Percentiles rank a stretch among this genome's conserved stretches.
These are phyloP conservation scores for Linnaemya vulpina DNA, from an alignment of 2,888 invertebrate species.

Conservation along the genomic window DNA sequence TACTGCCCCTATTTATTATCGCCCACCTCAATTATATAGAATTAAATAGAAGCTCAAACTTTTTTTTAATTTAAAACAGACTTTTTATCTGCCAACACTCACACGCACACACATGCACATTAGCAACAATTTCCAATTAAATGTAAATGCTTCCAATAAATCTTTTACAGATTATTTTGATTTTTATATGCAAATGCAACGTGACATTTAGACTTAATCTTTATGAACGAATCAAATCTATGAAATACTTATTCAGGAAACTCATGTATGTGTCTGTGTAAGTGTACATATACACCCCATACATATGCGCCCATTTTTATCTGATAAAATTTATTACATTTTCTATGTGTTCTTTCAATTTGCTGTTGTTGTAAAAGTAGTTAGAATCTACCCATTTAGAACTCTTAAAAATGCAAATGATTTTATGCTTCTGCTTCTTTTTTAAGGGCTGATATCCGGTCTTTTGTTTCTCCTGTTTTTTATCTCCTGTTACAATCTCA, in stretches of 20 bases:
- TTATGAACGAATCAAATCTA: conserved; percentile 4
- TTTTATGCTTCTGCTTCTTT: too few species aligned
- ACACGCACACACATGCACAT: too few species aligned
- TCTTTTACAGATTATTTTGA: background rate
- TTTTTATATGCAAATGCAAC: background rate
- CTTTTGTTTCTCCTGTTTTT: conserved; percentile 32
- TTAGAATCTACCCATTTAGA: conserved; percentile 27
- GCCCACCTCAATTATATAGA: too few species aligned
- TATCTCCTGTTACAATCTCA: conserved; percentile 13
- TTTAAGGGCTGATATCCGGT: conserved; percentile 54
- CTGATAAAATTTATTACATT: background rate
- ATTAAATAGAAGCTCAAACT: too few species aligned
- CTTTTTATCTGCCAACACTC: background rate
- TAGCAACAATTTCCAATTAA: conserved; percentile 5
- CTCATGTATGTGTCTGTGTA: too few species aligned
- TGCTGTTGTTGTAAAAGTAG: conserved; percentile 14
- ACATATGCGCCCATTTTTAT: too few species aligned
- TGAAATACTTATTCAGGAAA: background rate
- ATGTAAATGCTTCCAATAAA: background rate
- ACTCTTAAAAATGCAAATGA: conserved; percentile 45
- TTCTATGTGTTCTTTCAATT: background rate
- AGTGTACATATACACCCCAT: too few species aligned
- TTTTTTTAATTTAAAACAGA: background rate
- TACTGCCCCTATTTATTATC: too few species aligned
- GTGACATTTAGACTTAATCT: conserved; percentile 5